phyloP scores from a whole-genome alignment of 1,140 invertebrate species.

The Euwallacea similis region DNA sequence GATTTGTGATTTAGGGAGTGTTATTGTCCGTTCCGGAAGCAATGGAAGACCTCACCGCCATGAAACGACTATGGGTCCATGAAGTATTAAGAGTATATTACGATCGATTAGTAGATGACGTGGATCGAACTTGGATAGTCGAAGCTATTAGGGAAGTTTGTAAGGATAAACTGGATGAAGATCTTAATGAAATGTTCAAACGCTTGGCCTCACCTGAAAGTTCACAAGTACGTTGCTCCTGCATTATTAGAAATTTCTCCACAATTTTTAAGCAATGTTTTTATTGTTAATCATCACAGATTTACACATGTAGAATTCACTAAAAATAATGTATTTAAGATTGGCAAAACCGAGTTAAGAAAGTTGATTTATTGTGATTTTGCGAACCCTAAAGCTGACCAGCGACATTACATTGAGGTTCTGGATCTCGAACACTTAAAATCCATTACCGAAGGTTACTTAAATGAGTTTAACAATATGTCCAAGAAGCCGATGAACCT shows the following conservation, averaged over 20 bases:
- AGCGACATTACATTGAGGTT: conserved; percentile 86
- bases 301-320: no score
- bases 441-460: conserved; percentile 84
- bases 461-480: conserved; percentile 94
- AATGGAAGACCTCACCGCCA: conserved; percentile 80
- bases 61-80: conserved; percentile 94
- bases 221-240: conserved; percentile 41
- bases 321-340: conserved; percentile 51
- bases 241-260: not conserved
- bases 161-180: conserved; percentile 56
- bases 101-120: conserved; percentile 84
- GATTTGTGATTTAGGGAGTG: conserved; percentile 68
- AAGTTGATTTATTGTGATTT: conserved; percentile 95
- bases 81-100: conserved; percentile 93
- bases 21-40: conserved; percentile 90
- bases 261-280: not conserved
- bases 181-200: conserved; percentile 56
- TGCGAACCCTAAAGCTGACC: conserved; percentile 89
- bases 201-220: conserved; percentile 50
- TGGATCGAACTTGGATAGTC: conserved; percentile 83
- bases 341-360: conserved; percentile 79
- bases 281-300: no score
- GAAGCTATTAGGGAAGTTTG: conserved; percentile 64
- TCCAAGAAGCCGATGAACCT: conserved; percentile 97
- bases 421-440: conserved; percentile 79